Evolutionary conservation across 2,888 invertebrate genomes (phyloP).

Genomic region (Caenorhabditis virilis): DNA sequence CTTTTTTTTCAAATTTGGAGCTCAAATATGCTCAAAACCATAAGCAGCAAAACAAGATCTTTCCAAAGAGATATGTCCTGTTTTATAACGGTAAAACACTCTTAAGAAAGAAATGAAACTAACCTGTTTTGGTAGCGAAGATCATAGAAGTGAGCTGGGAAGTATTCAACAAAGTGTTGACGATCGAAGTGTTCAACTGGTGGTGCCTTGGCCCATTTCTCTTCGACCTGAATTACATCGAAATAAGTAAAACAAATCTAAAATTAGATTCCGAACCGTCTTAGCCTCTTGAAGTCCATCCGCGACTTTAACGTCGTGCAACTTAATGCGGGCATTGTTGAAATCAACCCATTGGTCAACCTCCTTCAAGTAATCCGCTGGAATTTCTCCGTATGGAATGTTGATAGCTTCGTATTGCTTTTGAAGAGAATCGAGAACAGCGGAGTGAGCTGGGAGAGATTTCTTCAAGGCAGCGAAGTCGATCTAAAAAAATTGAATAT

Average conservation of each 20-base stretch:
- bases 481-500: conserved; percentile 31
- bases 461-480: conserved; percentile 68
- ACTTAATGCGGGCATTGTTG: conserved; percentile 63
- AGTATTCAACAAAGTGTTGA: conserved; percentile 64
- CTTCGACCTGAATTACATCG: conserved; percentile 52
- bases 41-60: too few species aligned
- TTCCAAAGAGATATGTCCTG: too few species aligned
- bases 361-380: conserved; percentile 58
- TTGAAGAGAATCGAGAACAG: conserved; percentile 64
- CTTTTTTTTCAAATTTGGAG: too few species aligned
- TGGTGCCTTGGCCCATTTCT: conserved; percentile 67
- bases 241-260: not conserved
- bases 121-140: conserved; percentile 60
- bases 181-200: conserved; percentile 67
- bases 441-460: conserved; percentile 63
- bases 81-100: too few species aligned
- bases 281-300: conserved; percentile 65
- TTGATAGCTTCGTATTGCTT: conserved; percentile 67
- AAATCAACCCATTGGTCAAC: conserved; percentile 63
- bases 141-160: conserved; percentile 63
- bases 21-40: too few species aligned
- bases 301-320: conserved; percentile 62
- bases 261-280: conserved; percentile 47
- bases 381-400: conserved; percentile 66
- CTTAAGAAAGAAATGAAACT: not conserved